Evolutionary conservation across 2,113 vertebrate genomes (phyloP), one percentile per base, ranked within the genome.

Genomic region (Corydoras maculifer): DNA sequence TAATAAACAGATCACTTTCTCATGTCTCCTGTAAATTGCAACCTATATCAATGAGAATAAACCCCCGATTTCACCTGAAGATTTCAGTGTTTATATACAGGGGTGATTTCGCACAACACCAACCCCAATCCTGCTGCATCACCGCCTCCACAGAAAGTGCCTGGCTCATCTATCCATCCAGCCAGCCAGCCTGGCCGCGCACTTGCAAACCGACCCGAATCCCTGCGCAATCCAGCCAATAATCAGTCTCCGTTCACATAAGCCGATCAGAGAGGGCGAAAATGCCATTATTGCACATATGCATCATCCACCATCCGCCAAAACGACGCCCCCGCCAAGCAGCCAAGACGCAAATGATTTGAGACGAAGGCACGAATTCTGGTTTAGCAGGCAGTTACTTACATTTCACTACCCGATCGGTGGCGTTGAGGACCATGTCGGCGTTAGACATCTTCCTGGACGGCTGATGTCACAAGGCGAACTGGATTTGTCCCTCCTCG

Each of bases 401-500:
- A 91, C 90, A 89, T 90, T 91, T 91, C 71, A 91, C 90, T 88
- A 90, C 55, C 84, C 90, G 85, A 69, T 91, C 90, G 80, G 89
- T 77, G 86, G 89, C 83, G 84, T 88, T 90, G 81, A 88, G 84
- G 86, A 87, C 90, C 85, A 89, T 88, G 89, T 91, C 90, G 80
- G 82, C 85, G 90, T 90, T 91, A 83, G 90, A 91, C 90, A 91
- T 91, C 90, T 91, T 91, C 90, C 91, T 91, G 87, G 78, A 83
- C 88, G 86, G 89, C 81, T 80, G 83, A 81, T 74, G 82, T 87
- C 82, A 85, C 85, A 76, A 84, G 81, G 82, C 82, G 83, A 84
- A 86, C 57, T 81, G 75, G 77, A 72, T 79, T 74, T 78, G 74
- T 79, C 75, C 76, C 78, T 83, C 75, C 74, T 69, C 49, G 75